phyloP scores from a whole-genome alignment of 2,113 vertebrate species.

The Mellivora capensis region DNA sequence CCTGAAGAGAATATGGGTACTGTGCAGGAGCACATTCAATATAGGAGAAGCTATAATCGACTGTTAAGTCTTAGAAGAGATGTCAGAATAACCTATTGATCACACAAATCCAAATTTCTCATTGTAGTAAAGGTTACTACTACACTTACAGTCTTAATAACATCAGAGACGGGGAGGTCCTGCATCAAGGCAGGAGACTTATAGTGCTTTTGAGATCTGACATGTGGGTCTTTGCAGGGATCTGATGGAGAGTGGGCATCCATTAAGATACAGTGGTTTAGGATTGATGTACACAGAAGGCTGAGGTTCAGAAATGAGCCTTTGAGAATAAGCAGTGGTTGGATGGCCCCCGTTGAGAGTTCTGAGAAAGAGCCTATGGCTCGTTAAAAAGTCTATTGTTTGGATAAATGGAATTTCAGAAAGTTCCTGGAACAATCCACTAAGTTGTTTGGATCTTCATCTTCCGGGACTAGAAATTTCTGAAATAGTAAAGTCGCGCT shows the following conservation, averaged over 20 bases:
- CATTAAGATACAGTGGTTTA: neutral
- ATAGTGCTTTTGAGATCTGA: neutral
- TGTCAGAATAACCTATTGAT: neutral
- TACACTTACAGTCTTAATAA: neutral
- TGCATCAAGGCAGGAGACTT: neutral
- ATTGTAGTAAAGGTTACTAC: neutral
- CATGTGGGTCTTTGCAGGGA: neutral
- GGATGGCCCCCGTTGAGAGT: neutral
- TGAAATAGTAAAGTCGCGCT: neutral
- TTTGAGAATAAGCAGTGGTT: neutral
- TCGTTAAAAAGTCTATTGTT: neutral
- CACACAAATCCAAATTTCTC: neutral
- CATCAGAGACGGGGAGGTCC: neutral
- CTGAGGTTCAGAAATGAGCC: neutral
- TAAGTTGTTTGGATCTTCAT: neutral
- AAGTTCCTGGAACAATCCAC: neutral
- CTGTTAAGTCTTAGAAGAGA: neutral
- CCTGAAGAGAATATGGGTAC: neutral
- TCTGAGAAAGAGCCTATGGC: neutral
- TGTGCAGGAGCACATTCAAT: neutral
- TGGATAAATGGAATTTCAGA: neutral
- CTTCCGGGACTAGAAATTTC: neutral
- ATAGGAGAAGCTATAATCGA: neutral
- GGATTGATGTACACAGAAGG: accelerated
- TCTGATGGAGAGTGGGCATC: no score